A percentile compares a stretch with the other conserved stretches of the same genome.
Evolutionary conservation across 2,888 invertebrate genomes (phyloP).

Genomic region (Plebejus anna): DNA sequence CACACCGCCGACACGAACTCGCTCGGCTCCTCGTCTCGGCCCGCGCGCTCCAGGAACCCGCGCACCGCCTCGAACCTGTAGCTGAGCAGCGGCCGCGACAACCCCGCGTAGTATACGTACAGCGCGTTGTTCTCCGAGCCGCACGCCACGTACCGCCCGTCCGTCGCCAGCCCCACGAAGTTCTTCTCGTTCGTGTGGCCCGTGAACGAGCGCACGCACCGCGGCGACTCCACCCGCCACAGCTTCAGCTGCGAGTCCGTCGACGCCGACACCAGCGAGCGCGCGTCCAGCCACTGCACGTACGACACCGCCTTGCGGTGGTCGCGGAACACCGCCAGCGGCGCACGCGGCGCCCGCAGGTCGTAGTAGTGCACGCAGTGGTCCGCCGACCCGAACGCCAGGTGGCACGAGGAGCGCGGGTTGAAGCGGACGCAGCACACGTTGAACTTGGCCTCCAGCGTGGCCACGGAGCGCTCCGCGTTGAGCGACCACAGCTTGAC

Average conservation of each 20-base stretch:
- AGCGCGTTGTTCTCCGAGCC: conserved; percentile 97
- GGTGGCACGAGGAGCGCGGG: conserved; percentile 86
- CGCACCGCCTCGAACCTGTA: conserved; percentile 92
- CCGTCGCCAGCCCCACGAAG: conserved; percentile 95
- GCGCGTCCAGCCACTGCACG: conserved; percentile 92
- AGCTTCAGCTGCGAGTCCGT: conserved; percentile 94
- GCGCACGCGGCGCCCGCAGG: conserved; percentile 89
- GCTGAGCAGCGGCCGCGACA: conserved; percentile 91
- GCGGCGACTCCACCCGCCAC: conserved; percentile 91
- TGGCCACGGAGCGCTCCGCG: conserved; percentile 88
- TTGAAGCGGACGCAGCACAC: conserved; percentile 94
- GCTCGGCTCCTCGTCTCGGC: conserved; percentile 91
- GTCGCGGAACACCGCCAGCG: conserved; percentile 91
- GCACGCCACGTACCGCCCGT: conserved; percentile 95
- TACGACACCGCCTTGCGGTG: conserved; percentile 97
- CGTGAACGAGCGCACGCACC: conserved; percentile 90
- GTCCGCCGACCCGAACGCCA: conserved; percentile 98
- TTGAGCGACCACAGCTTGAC: conserved; percentile 97
- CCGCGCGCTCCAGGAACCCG: conserved; percentile 88
- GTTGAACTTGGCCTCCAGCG: conserved; percentile 95
- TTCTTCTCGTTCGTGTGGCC: conserved; percentile 98
- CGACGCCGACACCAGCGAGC: conserved; percentile 94
- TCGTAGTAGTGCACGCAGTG: conserved; percentile 98
- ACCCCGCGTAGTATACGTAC: conserved; percentile 94
- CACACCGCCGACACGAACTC: conserved; percentile 98